Evolutionary conservation across 1,140 invertebrate species (phyloP).

Genomic region (Pseudobourletiella spinata): DNA sequence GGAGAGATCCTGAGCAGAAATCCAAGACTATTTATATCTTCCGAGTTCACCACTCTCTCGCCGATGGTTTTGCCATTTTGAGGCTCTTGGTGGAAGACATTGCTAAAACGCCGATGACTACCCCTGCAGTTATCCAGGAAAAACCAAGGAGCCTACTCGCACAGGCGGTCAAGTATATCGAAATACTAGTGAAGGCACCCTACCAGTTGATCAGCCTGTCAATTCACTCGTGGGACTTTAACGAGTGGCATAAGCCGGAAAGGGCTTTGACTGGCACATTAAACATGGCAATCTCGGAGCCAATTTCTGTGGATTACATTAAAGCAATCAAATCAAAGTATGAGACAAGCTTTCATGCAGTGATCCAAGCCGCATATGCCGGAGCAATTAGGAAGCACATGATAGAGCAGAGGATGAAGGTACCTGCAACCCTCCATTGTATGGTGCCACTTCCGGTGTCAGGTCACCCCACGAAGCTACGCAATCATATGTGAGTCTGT

Average conservation of each 20-base stretch:
- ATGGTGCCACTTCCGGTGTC: constrained; percentile 21
- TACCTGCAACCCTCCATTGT: constrained; percentile 15
- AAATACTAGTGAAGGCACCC: constrained; percentile 6
- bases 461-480: constrained; percentile 20
- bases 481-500: constrained; percentile 19
- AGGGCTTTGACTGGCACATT: background rate
- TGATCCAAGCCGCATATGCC: constrained; percentile 14
- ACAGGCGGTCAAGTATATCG: background rate
- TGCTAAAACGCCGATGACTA: constrained; percentile 4
- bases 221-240: constrained; percentile 14
- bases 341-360: constrained; percentile 15
- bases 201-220: constrained; percentile 18
- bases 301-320: constrained; percentile 15
- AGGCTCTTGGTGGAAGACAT: constrained; percentile 21
- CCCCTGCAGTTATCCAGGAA: constrained; percentile 8
- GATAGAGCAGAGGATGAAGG: constrained; percentile 5
- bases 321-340: constrained; percentile 24
- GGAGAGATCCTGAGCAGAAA: background rate
- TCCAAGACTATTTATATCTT: constrained; percentile 10
- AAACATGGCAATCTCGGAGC: constrained; percentile 1
- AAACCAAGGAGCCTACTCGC: background rate
- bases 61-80: constrained; percentile 22
- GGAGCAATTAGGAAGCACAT: constrained; percentile 20
- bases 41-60: constrained; percentile 20
- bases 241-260: constrained; percentile 15